A percentile compares a stretch with the other conserved stretches of the same genome.
These are phyloP conservation scores for Antheraea pernyi DNA, from an alignment of 1,140 invertebrate genomes.

Conservation along the genomic window DNA sequence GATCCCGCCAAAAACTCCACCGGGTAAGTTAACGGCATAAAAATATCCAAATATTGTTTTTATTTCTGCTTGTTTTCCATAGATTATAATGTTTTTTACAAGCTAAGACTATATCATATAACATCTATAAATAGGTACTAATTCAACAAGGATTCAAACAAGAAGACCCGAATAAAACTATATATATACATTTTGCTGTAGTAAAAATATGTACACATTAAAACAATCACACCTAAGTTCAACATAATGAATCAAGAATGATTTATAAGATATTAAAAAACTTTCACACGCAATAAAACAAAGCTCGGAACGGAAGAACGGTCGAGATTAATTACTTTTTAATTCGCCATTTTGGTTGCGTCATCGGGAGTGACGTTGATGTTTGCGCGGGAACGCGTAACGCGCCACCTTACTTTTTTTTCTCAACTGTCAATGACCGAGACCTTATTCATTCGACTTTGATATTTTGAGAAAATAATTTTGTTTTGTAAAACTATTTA, in stretches of 20 bases:
- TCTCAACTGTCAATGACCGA: conserved; percentile 26
- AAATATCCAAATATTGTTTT: too few species aligned
- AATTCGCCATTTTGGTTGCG: conserved; percentile 67
- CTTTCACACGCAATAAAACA: conserved; percentile 61
- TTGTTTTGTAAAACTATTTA: too few species aligned
- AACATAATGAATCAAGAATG: conserved; percentile 23
- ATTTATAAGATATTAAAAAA: conserved; percentile 54
- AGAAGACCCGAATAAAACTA: not conserved
- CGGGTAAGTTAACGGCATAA: too few species aligned
- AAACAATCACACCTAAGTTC: not conserved
- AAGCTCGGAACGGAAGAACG: conserved; percentile 44
- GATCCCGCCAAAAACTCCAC: too few species aligned
- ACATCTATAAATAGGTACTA: too few species aligned
- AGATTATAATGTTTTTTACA: too few species aligned
- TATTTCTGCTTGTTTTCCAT: too few species aligned
- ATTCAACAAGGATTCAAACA: not conserved
- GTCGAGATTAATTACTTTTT: conserved; percentile 64
- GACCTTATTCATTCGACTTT: conserved; percentile 7
- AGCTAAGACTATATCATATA: too few species aligned
- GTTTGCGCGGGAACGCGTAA: conserved; percentile 49
- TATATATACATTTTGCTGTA: too few species aligned
- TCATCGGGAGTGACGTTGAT: conserved; percentile 26
- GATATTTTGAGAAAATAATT: too few species aligned
- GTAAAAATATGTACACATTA: too few species aligned
- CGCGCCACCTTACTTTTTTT: conserved; percentile 23